A percentile compares a stretch with the other conserved stretches of the same genome.
Evolutionary conservation across 1,140 invertebrate genomes (phyloP).

Genomic region (Macrobrachium rosenbergii): DNA sequence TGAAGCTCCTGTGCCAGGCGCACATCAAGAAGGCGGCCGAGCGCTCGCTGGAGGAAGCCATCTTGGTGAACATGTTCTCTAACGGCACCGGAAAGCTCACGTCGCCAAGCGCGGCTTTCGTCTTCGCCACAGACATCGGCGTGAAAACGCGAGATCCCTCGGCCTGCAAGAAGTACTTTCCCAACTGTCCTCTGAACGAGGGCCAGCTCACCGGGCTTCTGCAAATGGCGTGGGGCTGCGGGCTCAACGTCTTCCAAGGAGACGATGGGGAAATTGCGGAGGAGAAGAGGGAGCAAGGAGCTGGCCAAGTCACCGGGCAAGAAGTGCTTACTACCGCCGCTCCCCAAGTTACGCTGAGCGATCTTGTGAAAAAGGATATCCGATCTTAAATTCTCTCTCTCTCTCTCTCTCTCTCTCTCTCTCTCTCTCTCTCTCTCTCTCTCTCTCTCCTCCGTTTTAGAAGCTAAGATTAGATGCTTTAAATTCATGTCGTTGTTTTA

Average conservation of each 20-base stretch:
- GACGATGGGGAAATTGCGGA: background rate
- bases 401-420: background rate
- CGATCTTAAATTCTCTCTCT: background rate
- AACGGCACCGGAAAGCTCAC: background rate
- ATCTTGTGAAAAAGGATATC: background rate
- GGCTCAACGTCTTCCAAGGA: background rate
- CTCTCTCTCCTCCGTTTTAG: background rate
- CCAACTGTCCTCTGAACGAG: background rate
- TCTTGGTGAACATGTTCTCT: background rate
- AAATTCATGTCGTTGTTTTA: too few species aligned
- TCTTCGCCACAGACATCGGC: slow-evolving; percentile 4
- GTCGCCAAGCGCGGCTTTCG: background rate
- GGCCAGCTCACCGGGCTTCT: background rate
- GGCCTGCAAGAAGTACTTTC: slow-evolving; percentile 3
- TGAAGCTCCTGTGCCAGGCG: background rate
- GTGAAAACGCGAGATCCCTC: background rate
- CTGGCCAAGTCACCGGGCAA: too few species aligned
- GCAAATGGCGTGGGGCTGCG: slow-evolving; percentile 17
- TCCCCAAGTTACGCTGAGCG: background rate
- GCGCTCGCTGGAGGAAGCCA: slow-evolving; percentile 1
- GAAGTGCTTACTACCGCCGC: background rate
- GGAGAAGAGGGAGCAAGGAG: background rate
- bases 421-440: background rate
- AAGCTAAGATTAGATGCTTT: background rate
- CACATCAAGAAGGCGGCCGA: background rate